Conservation (phyloP, 2,797 vertebrate genomes). For the Fistularia commersonii region DNA sequence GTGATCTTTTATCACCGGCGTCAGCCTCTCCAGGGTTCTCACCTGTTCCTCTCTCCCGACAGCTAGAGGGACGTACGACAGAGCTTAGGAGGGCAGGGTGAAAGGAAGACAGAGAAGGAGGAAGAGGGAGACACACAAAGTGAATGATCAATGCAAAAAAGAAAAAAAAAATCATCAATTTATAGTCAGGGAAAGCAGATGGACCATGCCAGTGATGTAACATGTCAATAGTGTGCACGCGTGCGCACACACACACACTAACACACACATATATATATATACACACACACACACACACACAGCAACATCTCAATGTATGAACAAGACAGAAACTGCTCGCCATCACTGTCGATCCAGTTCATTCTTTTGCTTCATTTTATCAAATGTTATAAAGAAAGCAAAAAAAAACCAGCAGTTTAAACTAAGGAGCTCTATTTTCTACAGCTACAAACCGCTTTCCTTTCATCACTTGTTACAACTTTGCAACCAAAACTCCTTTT, state of each 20-base stretch:
- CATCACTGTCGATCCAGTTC: slow-evolving; percentile 52
- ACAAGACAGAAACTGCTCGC: slow-evolving; percentile 44
- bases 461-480: slow-evolving; percentile 48
- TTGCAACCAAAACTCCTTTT: slow-evolving; percentile 69
- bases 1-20: slow-evolving; percentile 31
- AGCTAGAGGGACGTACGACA: slow-evolving; percentile 30
- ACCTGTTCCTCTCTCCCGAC: slow-evolving; percentile 10
- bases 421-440: slow-evolving; percentile 46
- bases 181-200: slow-evolving; percentile 53
- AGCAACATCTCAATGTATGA: too few species aligned
- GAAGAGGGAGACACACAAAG: slow-evolving; percentile 25
- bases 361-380: slow-evolving; percentile 55
- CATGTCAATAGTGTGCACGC: too few species aligned
- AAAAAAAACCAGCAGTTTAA: slow-evolving; percentile 73
- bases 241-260: too few species aligned
- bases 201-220: slow-evolving; percentile 25
- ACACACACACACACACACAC: too few species aligned
- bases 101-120: slow-evolving; percentile 12
- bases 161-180: slow-evolving; percentile 28
- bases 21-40: slow-evolving; percentile 21
- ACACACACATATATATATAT: too few species aligned
- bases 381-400: slow-evolving; percentile 66
- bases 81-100: slow-evolving; percentile 16
- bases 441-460: slow-evolving; percentile 29
- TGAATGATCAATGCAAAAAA: slow-evolving; percentile 64